A percentile compares a stretch with the other conserved stretches of the same genome.
phyloP scores from a whole-genome alignment of 2,888 invertebrate species.

The Agrenia bidenticulata region DNA sequence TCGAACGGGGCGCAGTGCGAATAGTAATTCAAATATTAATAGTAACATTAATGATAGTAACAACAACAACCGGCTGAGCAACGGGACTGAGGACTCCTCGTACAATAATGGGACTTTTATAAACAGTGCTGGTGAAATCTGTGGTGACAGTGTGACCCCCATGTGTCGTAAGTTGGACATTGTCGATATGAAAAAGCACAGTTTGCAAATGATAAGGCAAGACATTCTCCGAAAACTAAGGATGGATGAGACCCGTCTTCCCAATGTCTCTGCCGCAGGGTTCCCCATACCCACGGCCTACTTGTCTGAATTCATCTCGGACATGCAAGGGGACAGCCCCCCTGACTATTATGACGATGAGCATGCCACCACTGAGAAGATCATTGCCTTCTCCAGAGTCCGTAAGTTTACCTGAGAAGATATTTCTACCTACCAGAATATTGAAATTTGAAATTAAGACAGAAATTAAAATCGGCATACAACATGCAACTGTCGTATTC shows the following conservation, averaged over 20 bases:
- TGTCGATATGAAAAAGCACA: conserved; percentile 47
- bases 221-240: conserved; percentile 51
- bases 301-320: conserved; percentile 44
- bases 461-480: no score
- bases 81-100: neutral
- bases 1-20: no score
- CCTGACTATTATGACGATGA: conserved; percentile 48
- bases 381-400: conserved; percentile 52
- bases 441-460: no score
- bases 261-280: conserved; percentile 44
- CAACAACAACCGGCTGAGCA: no score
- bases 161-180: conserved; percentile 27
- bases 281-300: conserved; percentile 45
- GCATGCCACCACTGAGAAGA: conserved; percentile 51
- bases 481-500: no score
- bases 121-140: conserved; percentile 27
- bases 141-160: conserved; percentile 3
- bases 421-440: no score
- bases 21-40: no score
- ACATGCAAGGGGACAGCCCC: conserved; percentile 48
- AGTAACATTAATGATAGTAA: no score
- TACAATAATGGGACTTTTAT: conserved; percentile 10
- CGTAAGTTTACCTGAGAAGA: conserved; percentile 47
- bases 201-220: conserved; percentile 47
- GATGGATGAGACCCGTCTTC: conserved; percentile 51